A percentile compares a stretch with the other conserved stretches of the same genome.
Evolutionary conservation across 1,140 invertebrate species (phyloP).

Genomic region (Brachionus asplanchnoidis): DNA sequence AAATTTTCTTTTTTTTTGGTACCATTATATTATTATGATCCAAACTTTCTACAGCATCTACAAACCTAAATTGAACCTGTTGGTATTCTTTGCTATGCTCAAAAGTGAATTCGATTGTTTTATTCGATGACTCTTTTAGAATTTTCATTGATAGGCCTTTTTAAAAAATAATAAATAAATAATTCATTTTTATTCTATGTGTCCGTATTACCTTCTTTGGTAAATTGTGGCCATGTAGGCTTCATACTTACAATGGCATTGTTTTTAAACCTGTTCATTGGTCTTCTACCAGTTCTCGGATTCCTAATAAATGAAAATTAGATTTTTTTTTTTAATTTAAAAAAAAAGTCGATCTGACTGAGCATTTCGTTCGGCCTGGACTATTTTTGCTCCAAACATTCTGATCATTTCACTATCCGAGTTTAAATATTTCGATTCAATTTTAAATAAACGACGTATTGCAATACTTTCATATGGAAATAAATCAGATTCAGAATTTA

Average conservation of each 20-base stretch:
- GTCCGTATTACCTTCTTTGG: not conserved
- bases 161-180: not conserved
- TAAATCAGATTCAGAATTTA: not conserved
- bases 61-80: slow-evolving; percentile 68
- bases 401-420: slow-evolving; percentile 74
- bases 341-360: slow-evolving; percentile 47
- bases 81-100: slow-evolving; percentile 74
- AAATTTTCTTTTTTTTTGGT: slow-evolving; percentile 43
- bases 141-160: slow-evolving; percentile 69
- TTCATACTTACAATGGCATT: slow-evolving; percentile 13
- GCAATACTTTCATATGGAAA: not conserved
- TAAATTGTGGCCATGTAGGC: slow-evolving; percentile 5
- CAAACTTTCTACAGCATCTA: slow-evolving; percentile 71
- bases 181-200: too few species aligned
- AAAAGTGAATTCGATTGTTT: slow-evolving; percentile 66
- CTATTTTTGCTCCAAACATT: slow-evolving; percentile 76
- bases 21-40: slow-evolving; percentile 76
- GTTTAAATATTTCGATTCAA: slow-evolving; percentile 66
- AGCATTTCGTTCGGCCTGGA: slow-evolving; percentile 63
- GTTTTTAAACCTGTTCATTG: not conserved
- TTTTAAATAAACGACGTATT: slow-evolving; percentile 8
- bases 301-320: not conserved
- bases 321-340: not conserved
- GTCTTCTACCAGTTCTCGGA: not conserved
- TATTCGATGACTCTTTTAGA: slow-evolving; percentile 59